Base-by-base conservation (phyloP, 2,113 vertebrate genomes). In the Chloropsis cyanopogon region DNA sequence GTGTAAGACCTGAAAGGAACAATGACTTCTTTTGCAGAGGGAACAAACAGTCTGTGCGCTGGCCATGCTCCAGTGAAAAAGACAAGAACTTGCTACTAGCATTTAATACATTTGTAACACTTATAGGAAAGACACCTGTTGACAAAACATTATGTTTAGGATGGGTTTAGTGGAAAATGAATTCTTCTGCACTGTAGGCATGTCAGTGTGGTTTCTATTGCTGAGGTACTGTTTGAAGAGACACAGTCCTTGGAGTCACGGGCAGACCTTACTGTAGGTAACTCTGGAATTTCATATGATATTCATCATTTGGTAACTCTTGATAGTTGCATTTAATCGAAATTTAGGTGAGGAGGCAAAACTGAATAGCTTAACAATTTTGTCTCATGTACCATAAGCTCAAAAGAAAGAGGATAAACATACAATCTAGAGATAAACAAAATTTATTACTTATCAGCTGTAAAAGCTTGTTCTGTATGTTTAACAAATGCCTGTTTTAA, bases 121-220 rank as follows among this genome's bases (percentile, higher is more conserved):
- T 54, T 72, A 28, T 12, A 85, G 77, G 65, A 92, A 90, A 88
- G 70, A 87, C 72, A 87, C 86, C 71, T 96, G 84, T 80, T 85
- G 70, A 66, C 28, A 70, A 86, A 92, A 52, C 12, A 47, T 18
- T 12, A 25, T 0, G 1, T 49, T 92, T 84, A 63, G 39, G 49
- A 91, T 53, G 72, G 47, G 52, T 41, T 86, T 33, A 57, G 73
- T 65, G 69, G 77, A 80, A 88, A 94, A 81, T 20, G 11, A 60
- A 46, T 78, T 82, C 52, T 88, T 65, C 61, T 61, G 60, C 66
- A 49, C 39, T 25, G 50, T 26, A 64, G 35, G 29, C 28, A 75
- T 6, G 37, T 31, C 39, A n/a, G 21, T n/a, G 16, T 31, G 24
- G 23, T 42, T 66, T 84, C 25, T 79, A 0, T 12, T 57, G 63